These are phyloP conservation scores for Bos taurus DNA, from an alignment of 2,113 vertebrate genomes.

Conservation along the genomic window ARS-UCD2.0 NC_037330.1:31004501-31005000, in stretches of 20 bases:
- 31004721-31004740: background rate
- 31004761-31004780: background rate
- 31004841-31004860: background rate
- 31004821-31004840: background rate
- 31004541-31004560: background rate
- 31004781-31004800: background rate
- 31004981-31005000: background rate
- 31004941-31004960: background rate
- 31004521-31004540: background rate
- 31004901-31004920: background rate
- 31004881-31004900: background rate
- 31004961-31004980: background rate
- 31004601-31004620: background rate
- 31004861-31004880: background rate
- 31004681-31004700: background rate
- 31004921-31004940: background rate
- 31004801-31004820: background rate
- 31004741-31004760: background rate
- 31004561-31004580: background rate
- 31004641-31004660: background rate
- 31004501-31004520: background rate
- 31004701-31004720: conserved; percentile 18
- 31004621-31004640: background rate
- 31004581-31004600: background rate
- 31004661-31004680: background rate